Evolutionary conservation across 2,888 invertebrate species (phyloP).

Genomic region (Drosophila mulleri): DNA sequence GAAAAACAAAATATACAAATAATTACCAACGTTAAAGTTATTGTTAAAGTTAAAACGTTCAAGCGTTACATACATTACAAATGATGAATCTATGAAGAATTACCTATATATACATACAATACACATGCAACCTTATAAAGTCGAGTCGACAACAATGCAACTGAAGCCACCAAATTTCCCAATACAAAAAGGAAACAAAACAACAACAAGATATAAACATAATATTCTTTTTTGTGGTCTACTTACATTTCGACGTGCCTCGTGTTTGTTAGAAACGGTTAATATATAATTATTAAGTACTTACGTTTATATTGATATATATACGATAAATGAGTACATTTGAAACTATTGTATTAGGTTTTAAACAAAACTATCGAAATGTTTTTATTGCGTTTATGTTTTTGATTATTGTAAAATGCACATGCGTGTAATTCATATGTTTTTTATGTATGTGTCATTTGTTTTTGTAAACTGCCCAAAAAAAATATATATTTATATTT

Average conservation of each 20-base stretch:
- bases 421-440: slow-evolving; percentile 30
- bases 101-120: slow-evolving; percentile 56
- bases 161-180: slow-evolving; percentile 78
- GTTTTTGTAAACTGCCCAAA: slow-evolving; percentile 63
- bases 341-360: slow-evolving; percentile 72
- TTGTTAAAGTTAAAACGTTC: slow-evolving; percentile 74
- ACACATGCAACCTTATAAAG: slow-evolving; percentile 68
- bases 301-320: slow-evolving; percentile 43
- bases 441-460: slow-evolving; percentile 30
- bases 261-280: slow-evolving; percentile 81
- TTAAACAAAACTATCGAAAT: slow-evolving; percentile 58
- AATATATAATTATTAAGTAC: slow-evolving; percentile 73
- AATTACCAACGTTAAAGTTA: slow-evolving; percentile 70
- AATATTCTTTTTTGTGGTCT: slow-evolving; percentile 66
- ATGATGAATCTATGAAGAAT: slow-evolving; percentile 45
- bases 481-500: slow-evolving; percentile 17
- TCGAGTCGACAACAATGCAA: slow-evolving; percentile 73
- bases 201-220: slow-evolving; percentile 51
- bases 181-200: slow-evolving; percentile 68
- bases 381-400: slow-evolving; percentile 54
- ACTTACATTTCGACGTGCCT: slow-evolving; percentile 81
- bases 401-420: slow-evolving; percentile 30
- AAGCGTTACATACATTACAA: slow-evolving; percentile 48
- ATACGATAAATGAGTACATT: slow-evolving; percentile 56
- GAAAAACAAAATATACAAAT: slow-evolving; percentile 10